Evolutionary conservation across 2,888 invertebrate genomes (phyloP).

Genomic region (Chesias legatella): DNA sequence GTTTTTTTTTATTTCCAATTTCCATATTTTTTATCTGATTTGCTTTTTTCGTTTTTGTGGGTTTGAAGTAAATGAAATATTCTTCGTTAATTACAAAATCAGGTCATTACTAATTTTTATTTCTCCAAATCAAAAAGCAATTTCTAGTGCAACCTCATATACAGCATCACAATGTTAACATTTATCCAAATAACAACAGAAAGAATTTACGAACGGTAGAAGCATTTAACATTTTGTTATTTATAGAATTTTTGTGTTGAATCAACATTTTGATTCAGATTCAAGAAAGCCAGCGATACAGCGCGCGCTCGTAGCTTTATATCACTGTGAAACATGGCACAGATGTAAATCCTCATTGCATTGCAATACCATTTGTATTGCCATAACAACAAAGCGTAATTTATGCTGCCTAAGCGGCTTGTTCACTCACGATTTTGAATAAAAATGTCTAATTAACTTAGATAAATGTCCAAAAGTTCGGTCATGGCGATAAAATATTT

Average conservation of each 20-base stretch:
- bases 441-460: constrained; percentile 15
- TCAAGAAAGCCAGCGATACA: constrained; percentile 10
- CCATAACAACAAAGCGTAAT: not conserved
- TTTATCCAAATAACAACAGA: no score
- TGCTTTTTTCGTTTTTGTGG: no score
- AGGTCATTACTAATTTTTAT: no score
- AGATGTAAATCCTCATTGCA: constrained; percentile 13
- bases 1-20: no score
- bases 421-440: constrained; percentile 5
- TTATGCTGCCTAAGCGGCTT: constrained; percentile 2
- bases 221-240: constrained; percentile 1
- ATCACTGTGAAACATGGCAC: constrained; percentile 5
- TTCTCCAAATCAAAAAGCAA: no score
- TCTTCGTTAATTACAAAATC: no score
- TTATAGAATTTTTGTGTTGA: constrained; percentile 9
- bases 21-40: no score
- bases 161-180: no score
- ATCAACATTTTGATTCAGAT: constrained; percentile 7
- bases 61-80: no score
- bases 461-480: constrained; percentile 13
- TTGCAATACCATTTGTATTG: constrained; percentile 10
- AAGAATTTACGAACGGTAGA: no score
- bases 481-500: constrained; percentile 19
- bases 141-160: no score
- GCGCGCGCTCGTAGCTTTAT: constrained; percentile 6